Conservation (phyloP, 1,140 invertebrate genomes). For the Gonioctena quinquepunctata region DNA sequence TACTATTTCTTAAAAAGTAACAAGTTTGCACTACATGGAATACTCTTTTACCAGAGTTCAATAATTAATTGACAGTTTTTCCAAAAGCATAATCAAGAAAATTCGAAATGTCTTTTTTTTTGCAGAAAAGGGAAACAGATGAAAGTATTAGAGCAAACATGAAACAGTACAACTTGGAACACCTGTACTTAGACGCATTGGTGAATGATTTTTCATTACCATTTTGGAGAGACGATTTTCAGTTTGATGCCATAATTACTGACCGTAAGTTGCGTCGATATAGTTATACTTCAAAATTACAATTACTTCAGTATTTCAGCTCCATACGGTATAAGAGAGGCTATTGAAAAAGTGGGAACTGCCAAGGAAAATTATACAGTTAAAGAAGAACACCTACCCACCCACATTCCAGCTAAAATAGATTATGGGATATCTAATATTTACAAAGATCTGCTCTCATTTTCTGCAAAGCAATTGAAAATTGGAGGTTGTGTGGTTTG, state of each 20-base stretch:
- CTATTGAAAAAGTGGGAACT: conserved; percentile 82
- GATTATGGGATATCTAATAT: conserved; percentile 81
- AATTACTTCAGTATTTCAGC: conserved; percentile 63
- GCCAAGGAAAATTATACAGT: conserved; percentile 63
- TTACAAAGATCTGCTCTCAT: conserved; percentile 80
- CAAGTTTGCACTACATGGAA: no score
- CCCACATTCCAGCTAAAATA: conserved; percentile 86
- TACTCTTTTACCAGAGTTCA: no score
- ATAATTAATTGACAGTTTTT: no score
- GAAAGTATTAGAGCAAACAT: conserved; percentile 88
- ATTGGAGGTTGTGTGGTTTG: conserved; percentile 81
- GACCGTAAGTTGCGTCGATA: conserved; percentile 77
- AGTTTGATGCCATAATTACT: conserved; percentile 88
- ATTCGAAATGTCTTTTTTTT: neutral
- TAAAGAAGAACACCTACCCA: conserved; percentile 65
- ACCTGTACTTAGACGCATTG: conserved; percentile 83
- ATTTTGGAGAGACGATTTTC: conserved; percentile 72
- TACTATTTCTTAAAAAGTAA: neutral
- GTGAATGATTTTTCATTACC: conserved; percentile 87
- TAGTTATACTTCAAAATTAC: neutral
- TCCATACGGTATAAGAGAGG: conserved; percentile 93
- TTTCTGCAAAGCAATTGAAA: conserved; percentile 77
- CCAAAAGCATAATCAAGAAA: no score
- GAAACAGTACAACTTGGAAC: conserved; percentile 78
- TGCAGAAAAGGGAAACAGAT: conserved; percentile 72